A percentile compares a stretch with the other conserved stretches of the same genome.
These are phyloP conservation scores for Noturus placidus DNA, from an alignment of 2,113 vertebrate species.

Conservation along the genomic window DNA sequence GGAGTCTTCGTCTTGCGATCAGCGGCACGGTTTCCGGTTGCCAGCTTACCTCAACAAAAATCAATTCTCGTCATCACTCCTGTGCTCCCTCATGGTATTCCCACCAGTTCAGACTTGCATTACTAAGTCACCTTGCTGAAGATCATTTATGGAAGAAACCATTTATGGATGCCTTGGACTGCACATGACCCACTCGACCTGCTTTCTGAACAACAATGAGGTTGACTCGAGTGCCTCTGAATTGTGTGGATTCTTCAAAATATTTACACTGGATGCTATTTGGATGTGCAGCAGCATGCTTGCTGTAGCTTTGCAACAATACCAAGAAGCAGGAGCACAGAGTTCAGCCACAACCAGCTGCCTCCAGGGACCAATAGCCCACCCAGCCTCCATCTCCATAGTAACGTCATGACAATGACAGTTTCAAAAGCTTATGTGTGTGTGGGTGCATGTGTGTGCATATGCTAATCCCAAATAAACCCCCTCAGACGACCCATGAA, in stretches of 20 bases:
- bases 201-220: background rate
- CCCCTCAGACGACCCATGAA: constrained; percentile 23
- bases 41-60: constrained; percentile 34
- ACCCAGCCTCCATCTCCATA: constrained; percentile 64
- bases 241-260: constrained; percentile 38
- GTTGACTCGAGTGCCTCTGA: constrained; percentile 12
- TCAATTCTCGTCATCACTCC: background rate
- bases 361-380: constrained; percentile 70
- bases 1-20: constrained; percentile 34
- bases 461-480: constrained; percentile 16
- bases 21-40: constrained; percentile 18
- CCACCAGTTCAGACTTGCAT: constrained; percentile 3
- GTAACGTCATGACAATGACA: constrained; percentile 62
- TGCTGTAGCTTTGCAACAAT: constrained; percentile 69
- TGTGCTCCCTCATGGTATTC: background rate
- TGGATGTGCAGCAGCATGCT: constrained; percentile 69
- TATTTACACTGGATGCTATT: constrained; percentile 62
- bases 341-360: constrained; percentile 63
- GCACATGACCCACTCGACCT: constrained; percentile 16
- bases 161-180: constrained; percentile 21
- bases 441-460: constrained; percentile 15
- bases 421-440: constrained; percentile 28
- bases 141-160: background rate
- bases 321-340: constrained; percentile 16
- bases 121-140: constrained; percentile 1